Evolutionary conservation across 2,888 invertebrate genomes (phyloP), one percentile per base, ranked within the genome.

Genomic region (Tuberolachnus salignus): DNA sequence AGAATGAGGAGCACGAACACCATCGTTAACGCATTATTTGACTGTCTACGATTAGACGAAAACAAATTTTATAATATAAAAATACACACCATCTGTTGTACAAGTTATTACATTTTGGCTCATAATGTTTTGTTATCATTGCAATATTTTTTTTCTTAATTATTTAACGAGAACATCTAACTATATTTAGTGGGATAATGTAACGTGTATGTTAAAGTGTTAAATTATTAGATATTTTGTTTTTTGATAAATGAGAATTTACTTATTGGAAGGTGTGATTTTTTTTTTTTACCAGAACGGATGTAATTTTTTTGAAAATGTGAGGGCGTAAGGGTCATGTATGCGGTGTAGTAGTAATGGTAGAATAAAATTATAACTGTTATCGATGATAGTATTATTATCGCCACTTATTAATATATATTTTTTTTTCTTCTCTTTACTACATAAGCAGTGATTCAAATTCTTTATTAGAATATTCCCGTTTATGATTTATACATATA

Each of bases 161-260:
- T 55, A 67, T 46, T 46, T 19, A 75, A 46, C 1, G 75, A 66
- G 16, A 75, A 57, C 63, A 64, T 63, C 16, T 21, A 63, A 6
- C 19, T 74, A 63, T 74, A 74, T n/a, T 74, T 64, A 63, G 73
- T 51, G 73, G 49, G 19, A 61, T 19, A 11, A 53, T 64, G 73
- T 74, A 74, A 26, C 61, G 26, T 34, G 72, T 34, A 34, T 73
- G n/a, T n/a, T n/a, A 63, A 73, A 73, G 21, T 73, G 61, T 74
- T 73, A 73, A 44, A 51, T 67, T 26, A 42, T 73, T 74, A 74
- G 64, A 74, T 53, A n/a, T 64, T 74, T 74, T 74, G 73, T 74
- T 74, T 74, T 74, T 74, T 64, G 73, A 64, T 74, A 74, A 53
- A 74, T 10, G 73, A 53, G 53, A 63, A 63, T 23, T 64, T 64